phyloP scores from a whole-genome alignment of 2,113 vertebrate species.

The Bambusicola thoracicus region DNA sequence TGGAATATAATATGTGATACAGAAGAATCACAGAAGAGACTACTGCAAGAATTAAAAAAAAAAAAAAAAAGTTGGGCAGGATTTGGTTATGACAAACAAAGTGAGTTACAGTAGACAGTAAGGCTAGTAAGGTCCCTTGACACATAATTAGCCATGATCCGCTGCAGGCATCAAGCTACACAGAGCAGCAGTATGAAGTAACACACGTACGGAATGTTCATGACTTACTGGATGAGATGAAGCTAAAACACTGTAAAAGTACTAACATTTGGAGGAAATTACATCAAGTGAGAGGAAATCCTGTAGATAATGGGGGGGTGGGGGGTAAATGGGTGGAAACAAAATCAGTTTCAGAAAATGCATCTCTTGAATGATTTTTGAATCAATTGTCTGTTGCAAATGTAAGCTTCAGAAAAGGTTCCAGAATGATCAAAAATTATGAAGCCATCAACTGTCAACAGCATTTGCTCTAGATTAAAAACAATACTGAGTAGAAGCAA shows the following conservation, averaged over 20 bases:
- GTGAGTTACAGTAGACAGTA: neutral
- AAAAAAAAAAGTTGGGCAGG: accelerated
- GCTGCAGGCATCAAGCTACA: neutral
- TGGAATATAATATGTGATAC: neutral
- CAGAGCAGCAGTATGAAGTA: neutral
- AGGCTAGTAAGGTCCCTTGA: neutral
- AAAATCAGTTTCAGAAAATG: neutral
- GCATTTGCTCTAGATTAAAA: neutral
- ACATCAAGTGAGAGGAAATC: neutral
- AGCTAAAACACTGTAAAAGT: neutral
- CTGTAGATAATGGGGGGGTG: accelerated
- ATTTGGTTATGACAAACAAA: neutral
- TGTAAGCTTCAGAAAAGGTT: neutral
- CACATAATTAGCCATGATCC: neutral
- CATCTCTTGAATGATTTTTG: neutral
- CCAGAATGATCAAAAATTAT: neutral
- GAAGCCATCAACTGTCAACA: neutral
- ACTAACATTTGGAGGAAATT: neutral
- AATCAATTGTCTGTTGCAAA: neutral
- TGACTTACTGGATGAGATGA: neutral
- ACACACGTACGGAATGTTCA: neutral
- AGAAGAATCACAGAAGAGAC: neutral
- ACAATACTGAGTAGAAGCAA: neutral
- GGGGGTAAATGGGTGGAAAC: too few relatives aligned
- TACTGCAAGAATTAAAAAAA: neutral